phyloP scores from a whole-genome alignment of 2,797 vertebrate genomes.

The Gastrophryne carolinensis region DNA sequence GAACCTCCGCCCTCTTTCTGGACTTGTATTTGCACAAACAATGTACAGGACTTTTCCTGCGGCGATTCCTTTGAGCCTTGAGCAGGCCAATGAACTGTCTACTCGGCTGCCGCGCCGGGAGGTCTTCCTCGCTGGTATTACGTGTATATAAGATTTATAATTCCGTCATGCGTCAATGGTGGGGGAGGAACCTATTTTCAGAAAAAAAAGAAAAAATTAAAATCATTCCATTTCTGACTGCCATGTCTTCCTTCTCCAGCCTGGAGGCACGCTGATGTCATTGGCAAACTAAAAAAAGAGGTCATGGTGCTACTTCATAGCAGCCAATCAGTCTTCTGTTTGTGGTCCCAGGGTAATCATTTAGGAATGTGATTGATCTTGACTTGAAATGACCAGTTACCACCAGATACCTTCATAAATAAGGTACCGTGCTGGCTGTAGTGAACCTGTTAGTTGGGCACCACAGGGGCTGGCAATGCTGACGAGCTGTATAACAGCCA shows the following conservation, averaged over 20 bases:
- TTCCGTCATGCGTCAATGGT: conserved; percentile 12
- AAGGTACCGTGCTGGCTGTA: too few species aligned
- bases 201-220: conserved; percentile 33
- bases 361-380: too few species aligned
- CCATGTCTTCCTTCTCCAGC: background rate
- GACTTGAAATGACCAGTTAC: too few species aligned
- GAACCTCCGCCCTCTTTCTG: conserved; percentile 21
- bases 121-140: conserved; percentile 11
- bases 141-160: conserved; percentile 64
- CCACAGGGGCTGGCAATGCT: too few species aligned
- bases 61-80: background rate
- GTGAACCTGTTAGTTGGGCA: too few species aligned
- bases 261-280: too few species aligned
- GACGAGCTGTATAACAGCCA: too few species aligned
- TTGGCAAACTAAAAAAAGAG: too few species aligned
- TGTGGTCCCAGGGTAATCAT: too few species aligned
- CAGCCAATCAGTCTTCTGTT: too few species aligned
- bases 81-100: background rate
- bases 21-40: conserved; percentile 55
- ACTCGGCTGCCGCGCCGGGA: background rate
- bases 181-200: conserved; percentile 15
- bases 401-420: too few species aligned
- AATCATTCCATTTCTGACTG: conserved; percentile 26
- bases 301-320: too few species aligned
- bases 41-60: conserved; percentile 31